phyloP scores from a whole-genome alignment of 2,113 vertebrate genomes.

The Paradisaea rubra region DNA sequence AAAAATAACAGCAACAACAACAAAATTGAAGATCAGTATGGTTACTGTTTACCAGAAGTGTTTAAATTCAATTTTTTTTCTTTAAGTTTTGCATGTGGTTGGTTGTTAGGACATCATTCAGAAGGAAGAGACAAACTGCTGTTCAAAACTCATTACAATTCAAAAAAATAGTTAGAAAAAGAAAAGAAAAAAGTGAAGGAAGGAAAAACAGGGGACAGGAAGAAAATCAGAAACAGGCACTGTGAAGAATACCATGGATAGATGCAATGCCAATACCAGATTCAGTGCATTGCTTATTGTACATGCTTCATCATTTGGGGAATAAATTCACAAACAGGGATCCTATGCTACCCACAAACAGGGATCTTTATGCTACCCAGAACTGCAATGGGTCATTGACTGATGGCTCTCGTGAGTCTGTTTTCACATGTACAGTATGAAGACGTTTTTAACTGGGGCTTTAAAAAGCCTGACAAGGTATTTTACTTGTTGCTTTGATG shows the following conservation, averaged over 20 bases:
- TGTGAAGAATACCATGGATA: neutral
- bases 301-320: neutral
- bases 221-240: neutral
- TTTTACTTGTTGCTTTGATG: neutral
- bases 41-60: neutral
- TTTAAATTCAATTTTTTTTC: neutral
- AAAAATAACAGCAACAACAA: neutral
- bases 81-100: neutral
- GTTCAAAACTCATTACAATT: neutral
- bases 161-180: rapidly evolving
- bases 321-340: neutral
- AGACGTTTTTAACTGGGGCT: neutral
- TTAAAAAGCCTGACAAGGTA: neutral
- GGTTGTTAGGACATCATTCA: neutral
- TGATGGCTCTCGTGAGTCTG: neutral
- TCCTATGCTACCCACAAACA: neutral
- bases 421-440: rapidly evolving
- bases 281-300: neutral
- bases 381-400: neutral
- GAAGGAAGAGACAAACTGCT: neutral
- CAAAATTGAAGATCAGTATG: neutral
- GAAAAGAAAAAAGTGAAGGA: neutral
- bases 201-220: neutral
- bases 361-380: neutral
- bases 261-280: neutral